Base-by-base conservation (phyloP, 2,113 vertebrate genomes). In the Ochotona princeps region DNA sequence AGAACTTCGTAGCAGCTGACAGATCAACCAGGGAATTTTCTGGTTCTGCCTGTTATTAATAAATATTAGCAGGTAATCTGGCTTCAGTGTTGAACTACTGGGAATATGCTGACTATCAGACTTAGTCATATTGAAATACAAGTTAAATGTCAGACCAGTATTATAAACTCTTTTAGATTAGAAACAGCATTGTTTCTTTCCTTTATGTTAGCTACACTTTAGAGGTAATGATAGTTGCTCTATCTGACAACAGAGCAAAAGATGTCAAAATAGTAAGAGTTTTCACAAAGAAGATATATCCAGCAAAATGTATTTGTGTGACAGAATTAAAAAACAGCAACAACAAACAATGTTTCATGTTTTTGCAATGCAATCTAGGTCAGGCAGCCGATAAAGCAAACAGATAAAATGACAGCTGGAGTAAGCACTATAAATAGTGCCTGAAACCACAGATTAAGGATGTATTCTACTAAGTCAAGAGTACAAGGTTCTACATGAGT, bases 11-110 rank as follows among this genome's bases (percentile, higher is more conserved):
- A 93, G 73, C 85, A 82, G 63, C 75, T 72, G 17, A 15, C 79
- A 90, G 75, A 32, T 83, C 93, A 79, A 25, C 5, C 28, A 74
- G 32, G 54, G 65, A 66, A 66, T 66, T 90, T 88, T 91, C 60
- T 70, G 82, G 89, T 66, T 95, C 49, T n/a, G 28, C 35, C 65
- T 38, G 69, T 78, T 90, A 90, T 95, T 85, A 91, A 73, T 23
- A 96, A 76, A 63, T 69, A 89, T 32, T 81, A n/a, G 90, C 1
- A 83, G 72, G 49, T 21, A 57, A 90, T 82, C 70, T 82, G 3
- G 61, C 21, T 88, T 30, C 25, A 86, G 47, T 26, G 60, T 49
- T 88, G 35, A 67, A 79, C 88, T 28, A 28, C 18, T 76, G 35
- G 20, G 44, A 92, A 81, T 61, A 91, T 85, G 60, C 83, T 54